A percentile compares a stretch with the other conserved stretches of the same genome.
Conservation (phyloP, 2,797 vertebrate species). For the Tympanoctomys barrerae region DNA sequence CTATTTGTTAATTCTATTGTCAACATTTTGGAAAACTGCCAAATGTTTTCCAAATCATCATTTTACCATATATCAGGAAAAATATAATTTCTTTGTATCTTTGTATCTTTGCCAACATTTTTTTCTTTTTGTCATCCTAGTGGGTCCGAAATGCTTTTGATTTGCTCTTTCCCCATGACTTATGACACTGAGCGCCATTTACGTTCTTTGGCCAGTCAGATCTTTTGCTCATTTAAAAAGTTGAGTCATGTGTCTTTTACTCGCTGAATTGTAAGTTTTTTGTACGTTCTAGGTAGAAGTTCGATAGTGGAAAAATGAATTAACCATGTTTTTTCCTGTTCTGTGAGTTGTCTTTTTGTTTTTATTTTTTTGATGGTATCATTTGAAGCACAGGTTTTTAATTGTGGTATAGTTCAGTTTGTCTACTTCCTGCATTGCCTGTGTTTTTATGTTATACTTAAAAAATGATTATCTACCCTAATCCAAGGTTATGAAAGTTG, state of each 20-base stretch:
- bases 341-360: neutral
- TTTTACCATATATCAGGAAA: neutral
- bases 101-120: neutral
- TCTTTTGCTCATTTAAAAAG: neutral
- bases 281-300: neutral
- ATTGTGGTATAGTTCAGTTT: neutral
- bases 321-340: neutral
- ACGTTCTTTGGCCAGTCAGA: neutral
- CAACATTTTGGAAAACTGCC: neutral
- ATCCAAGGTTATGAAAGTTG: neutral
- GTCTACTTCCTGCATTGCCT: neutral
- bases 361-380: neutral
- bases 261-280: neutral
- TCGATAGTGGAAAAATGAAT: neutral
- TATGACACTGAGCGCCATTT: neutral
- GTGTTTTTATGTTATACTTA: neutral
- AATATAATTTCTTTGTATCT: neutral
- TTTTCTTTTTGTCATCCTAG: neutral
- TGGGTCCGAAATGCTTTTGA: slow-evolving; percentile 23
- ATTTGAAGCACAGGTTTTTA: neutral
- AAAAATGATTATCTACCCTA: neutral
- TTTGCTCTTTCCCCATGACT: neutral
- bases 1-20: neutral
- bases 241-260: neutral
- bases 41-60: neutral